Evolutionary conservation across 2,888 invertebrate genomes (phyloP).

Genomic region (Phlogophora meticulosa): DNA sequence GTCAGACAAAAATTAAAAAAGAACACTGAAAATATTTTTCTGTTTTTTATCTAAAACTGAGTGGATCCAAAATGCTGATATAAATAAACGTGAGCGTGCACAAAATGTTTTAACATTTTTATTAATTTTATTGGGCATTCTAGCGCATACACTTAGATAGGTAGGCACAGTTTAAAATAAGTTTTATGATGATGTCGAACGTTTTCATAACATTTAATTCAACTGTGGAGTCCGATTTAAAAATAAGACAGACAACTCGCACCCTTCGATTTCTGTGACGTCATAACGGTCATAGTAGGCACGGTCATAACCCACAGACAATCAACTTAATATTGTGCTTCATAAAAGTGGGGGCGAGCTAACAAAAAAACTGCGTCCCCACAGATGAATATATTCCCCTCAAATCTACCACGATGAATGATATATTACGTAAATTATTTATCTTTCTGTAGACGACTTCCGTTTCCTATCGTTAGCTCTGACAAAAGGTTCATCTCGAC

Average conservation of each 20-base stretch:
- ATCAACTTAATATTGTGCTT: constrained; percentile 56
- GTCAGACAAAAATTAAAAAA: background rate
- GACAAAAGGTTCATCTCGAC: constrained; percentile 53
- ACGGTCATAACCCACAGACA: constrained; percentile 32
- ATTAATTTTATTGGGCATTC: constrained; percentile 24
- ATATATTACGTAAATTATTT: constrained; percentile 65
- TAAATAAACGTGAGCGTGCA: too few relatives aligned
- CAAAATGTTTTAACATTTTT: constrained; percentile 19
- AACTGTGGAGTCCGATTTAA: background rate
- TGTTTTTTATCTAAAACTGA: constrained; percentile 19
- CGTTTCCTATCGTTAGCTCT: constrained; percentile 63
- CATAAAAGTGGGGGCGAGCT: constrained; percentile 51
- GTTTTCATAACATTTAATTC: constrained; percentile 8
- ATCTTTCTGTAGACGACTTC: constrained; percentile 64
- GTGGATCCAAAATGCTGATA: constrained; percentile 7
- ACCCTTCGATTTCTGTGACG: constrained; percentile 26
- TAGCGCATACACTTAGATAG: background rate
- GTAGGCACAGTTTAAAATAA: background rate
- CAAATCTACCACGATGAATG: constrained; percentile 58
- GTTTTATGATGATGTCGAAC: background rate
- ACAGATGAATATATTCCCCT: constrained; percentile 54
- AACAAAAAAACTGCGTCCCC: constrained; percentile 51
- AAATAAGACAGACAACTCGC: background rate
- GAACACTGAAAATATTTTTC: constrained; percentile 16
- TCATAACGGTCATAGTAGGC: too few relatives aligned